Evolutionary conservation across 2,888 invertebrate genomes (phyloP).

Genomic region (Chorisops tibialis): DNA sequence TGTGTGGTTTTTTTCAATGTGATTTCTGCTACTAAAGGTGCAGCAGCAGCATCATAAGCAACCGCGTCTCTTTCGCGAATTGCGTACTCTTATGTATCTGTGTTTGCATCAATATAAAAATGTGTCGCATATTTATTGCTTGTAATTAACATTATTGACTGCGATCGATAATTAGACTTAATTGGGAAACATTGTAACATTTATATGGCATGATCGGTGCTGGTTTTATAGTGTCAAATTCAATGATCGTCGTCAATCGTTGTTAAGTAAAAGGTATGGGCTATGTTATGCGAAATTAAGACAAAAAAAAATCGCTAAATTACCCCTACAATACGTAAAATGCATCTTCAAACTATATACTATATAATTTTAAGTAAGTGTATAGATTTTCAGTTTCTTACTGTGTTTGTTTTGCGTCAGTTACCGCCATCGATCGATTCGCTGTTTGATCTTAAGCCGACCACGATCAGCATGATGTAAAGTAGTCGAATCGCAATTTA

Average conservation of each 20-base stretch:
- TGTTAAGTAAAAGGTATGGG: too few relatives aligned
- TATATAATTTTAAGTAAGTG: too few relatives aligned
- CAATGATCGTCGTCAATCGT: too few relatives aligned
- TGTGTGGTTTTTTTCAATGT: not conserved
- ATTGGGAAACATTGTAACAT: constrained; percentile 10
- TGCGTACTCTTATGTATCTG: too few relatives aligned
- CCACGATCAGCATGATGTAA: constrained; percentile 26
- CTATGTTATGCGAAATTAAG: too few relatives aligned
- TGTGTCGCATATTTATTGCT: not conserved
- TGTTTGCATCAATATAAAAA: not conserved
- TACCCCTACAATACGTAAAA: too few relatives aligned
- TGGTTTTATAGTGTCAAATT: too few relatives aligned
- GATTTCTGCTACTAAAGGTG: not conserved
- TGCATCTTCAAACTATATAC: too few relatives aligned
- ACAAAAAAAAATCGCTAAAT: too few relatives aligned
- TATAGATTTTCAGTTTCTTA: too few relatives aligned
- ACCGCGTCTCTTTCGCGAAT: too few relatives aligned
- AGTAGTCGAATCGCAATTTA: constrained; percentile 27
- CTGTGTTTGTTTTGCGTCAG: too few relatives aligned
- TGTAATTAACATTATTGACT: constrained; percentile 10
- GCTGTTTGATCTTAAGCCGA: constrained; percentile 24
- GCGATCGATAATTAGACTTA: constrained; percentile 18
- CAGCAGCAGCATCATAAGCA: not conserved
- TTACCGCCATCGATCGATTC: constrained; percentile 6
- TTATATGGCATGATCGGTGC: not conserved